A percentile compares a stretch with the other conserved stretches of the same genome.
Evolutionary conservation across 2,113 vertebrate species (phyloP).

Genomic region (Rhadina sibilatrix): DNA sequence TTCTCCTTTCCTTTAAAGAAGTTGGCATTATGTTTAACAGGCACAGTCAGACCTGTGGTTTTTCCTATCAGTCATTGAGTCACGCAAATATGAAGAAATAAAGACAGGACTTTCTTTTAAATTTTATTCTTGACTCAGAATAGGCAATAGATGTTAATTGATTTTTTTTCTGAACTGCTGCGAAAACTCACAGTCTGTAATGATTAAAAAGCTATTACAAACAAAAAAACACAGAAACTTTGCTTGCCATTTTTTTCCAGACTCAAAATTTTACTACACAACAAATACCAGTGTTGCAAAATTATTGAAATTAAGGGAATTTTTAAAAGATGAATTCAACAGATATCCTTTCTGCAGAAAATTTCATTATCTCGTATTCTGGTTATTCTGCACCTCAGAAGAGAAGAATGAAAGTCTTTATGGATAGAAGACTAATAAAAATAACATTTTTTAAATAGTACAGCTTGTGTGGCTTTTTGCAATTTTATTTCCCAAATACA

Average conservation of each 20-base stretch:
- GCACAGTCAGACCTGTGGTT: rapidly evolving
- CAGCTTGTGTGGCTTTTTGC: rapidly evolving
- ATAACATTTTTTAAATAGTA: rapidly evolving
- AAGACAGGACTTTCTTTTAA: background rate
- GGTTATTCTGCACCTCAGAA: background rate
- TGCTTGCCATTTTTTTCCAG: background rate
- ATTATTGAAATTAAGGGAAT: background rate
- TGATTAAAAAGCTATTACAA: background rate
- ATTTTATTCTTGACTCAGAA: background rate
- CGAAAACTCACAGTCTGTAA: background rate
- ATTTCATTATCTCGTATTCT: background rate
- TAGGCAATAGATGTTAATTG: background rate
- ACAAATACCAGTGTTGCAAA: background rate
- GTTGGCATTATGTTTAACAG: background rate
- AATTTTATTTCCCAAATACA: background rate
- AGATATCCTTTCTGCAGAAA: background rate
- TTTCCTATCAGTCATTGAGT: background rate
- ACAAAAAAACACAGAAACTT: background rate
- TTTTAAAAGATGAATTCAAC: background rate
- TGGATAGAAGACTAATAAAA: background rate
- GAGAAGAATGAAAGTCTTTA: background rate
- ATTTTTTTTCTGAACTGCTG: background rate
- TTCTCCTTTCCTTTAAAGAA: background rate
- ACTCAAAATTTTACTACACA: background rate
- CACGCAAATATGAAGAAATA: background rate